Evolutionary conservation across 2,113 vertebrate species (phyloP).

Genomic region (Pollimyrus isidori): DNA sequence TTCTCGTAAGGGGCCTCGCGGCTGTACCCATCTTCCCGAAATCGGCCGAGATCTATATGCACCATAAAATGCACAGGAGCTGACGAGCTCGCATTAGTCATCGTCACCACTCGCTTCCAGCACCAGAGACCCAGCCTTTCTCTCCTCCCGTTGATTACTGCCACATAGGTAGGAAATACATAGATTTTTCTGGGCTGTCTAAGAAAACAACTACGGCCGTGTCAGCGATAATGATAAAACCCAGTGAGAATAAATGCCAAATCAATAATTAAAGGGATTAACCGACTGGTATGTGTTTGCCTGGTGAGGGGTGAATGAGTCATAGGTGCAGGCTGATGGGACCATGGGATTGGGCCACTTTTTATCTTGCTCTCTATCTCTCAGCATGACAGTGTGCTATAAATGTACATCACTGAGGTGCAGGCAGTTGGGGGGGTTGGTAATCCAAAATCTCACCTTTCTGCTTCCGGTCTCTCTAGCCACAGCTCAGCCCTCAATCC

Average conservation of each 20-base stretch:
- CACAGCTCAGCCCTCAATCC: neutral
- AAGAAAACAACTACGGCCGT: neutral
- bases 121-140: neutral
- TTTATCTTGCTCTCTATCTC: neutral
- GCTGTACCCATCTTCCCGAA: neutral
- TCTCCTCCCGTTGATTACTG: neutral
- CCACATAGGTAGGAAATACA: neutral
- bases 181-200: neutral
- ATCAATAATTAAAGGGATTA: neutral
- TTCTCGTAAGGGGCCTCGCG: neutral
- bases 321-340: neutral
- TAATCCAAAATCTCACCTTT: neutral
- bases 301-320: neutral
- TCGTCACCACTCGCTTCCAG: neutral
- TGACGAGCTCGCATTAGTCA: neutral
- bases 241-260: neutral
- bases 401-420: neutral
- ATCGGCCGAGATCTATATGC: slow-evolving; percentile 17
- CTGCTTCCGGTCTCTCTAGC: neutral
- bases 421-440: neutral
- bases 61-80: neutral
- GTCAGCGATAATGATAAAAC: neutral
- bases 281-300: neutral
- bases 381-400: neutral
- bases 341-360: neutral